Evolutionary conservation across 2,797 vertebrate species (phyloP), one percentile per base, ranked within the genome.

Genomic region (Novumbra hubbsi): DNA sequence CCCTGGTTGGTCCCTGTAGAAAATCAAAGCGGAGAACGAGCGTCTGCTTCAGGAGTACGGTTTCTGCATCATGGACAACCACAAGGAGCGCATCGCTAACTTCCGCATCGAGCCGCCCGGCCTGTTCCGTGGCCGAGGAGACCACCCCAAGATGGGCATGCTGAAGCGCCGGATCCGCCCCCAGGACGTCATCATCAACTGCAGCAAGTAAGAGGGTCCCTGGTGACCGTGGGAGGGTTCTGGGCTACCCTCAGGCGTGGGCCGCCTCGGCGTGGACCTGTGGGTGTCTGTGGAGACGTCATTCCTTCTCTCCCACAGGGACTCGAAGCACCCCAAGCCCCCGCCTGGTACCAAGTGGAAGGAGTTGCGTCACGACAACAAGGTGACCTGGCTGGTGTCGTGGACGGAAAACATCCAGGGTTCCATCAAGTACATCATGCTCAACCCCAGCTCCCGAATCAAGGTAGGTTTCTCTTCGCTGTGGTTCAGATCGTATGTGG

Each of bases 131-230:
- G 98, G 98, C 28, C 93, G 97, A 73, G 98, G 98, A 71, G 96
- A 99, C 90, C 98, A 99, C 81, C 98, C 98, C 14, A 99, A 99
- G 82, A 99, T 98, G 96, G 97, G 97, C 74, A 99, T 99, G 96
- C 87, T 99, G 65, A 99, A 99, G 88, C 95, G 96, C 15, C 94
- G 97, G 66, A 96, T 96, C 82, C 93, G 95, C 86, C 97, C 98
- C 0, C 86, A 96, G 81, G 95, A 99, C 83, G 96, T 99, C 85
- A 99, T 99, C 87, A 90, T 99, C 76, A 99, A 99, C 90, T 99
- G 98, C 91, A 99, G 98, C 97, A 99, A 97, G 98, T 99, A 85
- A 90, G 96, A 28, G 41, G 9, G 41, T 55, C 38, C 24, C 52
- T n/a, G 52, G 52, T 16, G 2, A 19, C 4, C 19, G 21, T 21